Conservation (phyloP, 2,888 invertebrate species). For the Pristionchus arcanus region DNA sequence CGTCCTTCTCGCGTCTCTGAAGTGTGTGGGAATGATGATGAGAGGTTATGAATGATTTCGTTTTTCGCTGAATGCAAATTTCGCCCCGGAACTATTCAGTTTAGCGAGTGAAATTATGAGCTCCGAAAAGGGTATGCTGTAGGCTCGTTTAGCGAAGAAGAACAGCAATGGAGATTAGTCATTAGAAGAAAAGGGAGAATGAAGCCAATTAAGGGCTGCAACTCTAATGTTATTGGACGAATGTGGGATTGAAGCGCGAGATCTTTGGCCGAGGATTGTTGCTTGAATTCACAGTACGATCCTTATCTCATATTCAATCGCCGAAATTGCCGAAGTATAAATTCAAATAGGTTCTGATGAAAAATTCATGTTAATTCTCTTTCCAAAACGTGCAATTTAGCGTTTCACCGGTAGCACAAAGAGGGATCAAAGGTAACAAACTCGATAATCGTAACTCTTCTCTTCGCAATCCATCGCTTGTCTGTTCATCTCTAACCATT, state of each 20-base stretch:
- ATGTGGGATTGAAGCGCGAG: not conserved
- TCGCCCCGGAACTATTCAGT: not conserved
- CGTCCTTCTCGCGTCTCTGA: too few relatives aligned
- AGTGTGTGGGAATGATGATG: too few relatives aligned
- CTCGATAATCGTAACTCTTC: not conserved
- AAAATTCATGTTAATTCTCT: not conserved
- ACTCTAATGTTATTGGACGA: not conserved
- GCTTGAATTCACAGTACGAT: too few relatives aligned
- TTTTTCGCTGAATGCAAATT: not conserved
- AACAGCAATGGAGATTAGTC: not conserved
- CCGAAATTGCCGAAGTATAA: too few relatives aligned
- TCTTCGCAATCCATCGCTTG: not conserved
- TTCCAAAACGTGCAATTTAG: not conserved
- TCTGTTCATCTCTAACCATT: not conserved
- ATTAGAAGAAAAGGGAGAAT: not conserved
- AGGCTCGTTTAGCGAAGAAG: not conserved
- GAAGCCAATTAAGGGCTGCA: not conserved
- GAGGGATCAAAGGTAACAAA: not conserved
- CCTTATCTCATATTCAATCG: too few relatives aligned
- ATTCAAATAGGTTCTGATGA: too few relatives aligned
- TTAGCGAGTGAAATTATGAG: not conserved
- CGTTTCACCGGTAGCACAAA: not conserved
- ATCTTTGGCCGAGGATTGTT: not conserved
- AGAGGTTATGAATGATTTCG: not conserved
- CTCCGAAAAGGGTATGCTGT: not conserved